Base-by-base conservation (phyloP, 2,797 vertebrate genomes). In the Sebastes diaconus region DNA sequence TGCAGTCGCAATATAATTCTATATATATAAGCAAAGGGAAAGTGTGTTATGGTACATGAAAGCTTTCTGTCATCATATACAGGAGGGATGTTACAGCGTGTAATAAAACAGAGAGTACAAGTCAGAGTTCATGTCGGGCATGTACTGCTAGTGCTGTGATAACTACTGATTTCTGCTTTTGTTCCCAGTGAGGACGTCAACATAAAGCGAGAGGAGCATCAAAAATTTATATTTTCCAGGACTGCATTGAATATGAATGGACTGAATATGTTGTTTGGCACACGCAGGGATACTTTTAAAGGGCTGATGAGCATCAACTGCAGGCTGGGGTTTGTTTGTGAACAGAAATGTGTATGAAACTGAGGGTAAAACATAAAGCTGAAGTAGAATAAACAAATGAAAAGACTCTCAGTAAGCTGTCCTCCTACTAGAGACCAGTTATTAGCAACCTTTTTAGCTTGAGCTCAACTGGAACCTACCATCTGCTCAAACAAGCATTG, bases 21-120 rank as follows among this genome's bases (percentile, higher is more conserved):
- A 18, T 76, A 46, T 18, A 69, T 65, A 79, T 59, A 70, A 78
- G 75, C 29, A 64, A 67, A 82, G 39, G 65, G 24, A 74, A 84
- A 82, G 74, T 74, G 69, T 76, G 57, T 86, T 71, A 67, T 75
- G 69, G 34, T 34, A 50, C 54, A 64, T 46, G 39, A 58, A 79
- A 72, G 55, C 70, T 65, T 73, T 73, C 60, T 84, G 66, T 60
- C 78, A 71, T 55, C 42, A 70, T 72, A 60, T 58, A 78, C 3
- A 2, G 29, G 64, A 82, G 54, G 14, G 52, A 80, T 87, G 85
- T 73, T 57, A 54, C 36, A 67, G 63, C 52, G 22, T 79, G 68
- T 66, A 68, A 81, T 77, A 82, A 82, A 83, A 55, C 50, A 63
- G 25, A 54, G 27, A 50, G 59, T 24, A 52, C n/a, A 46, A 64